Conservation (phyloP, 2,888 invertebrate species). For the Cryptus armator region DNA sequence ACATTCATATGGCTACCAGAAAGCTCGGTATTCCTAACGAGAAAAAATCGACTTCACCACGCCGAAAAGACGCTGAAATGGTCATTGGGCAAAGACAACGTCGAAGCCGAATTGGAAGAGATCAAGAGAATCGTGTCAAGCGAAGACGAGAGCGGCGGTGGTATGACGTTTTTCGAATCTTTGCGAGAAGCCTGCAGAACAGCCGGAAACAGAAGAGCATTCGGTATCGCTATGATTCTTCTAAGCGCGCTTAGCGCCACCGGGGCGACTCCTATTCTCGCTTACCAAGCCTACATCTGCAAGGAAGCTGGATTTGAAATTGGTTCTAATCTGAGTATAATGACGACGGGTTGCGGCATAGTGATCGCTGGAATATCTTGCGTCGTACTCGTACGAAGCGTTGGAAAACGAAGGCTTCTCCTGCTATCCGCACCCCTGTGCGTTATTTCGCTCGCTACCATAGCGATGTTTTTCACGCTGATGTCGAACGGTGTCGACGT, state of each 20-base stretch:
- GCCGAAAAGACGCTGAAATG: slow-evolving; percentile 81
- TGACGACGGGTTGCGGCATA: slow-evolving; percentile 79
- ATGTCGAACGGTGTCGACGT: slow-evolving; percentile 76
- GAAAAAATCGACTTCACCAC: slow-evolving; percentile 77
- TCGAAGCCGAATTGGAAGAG: slow-evolving; percentile 81
- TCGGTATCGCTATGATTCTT: slow-evolving; percentile 79
- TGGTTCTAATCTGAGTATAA: slow-evolving; percentile 79
- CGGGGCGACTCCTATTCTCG: slow-evolving; percentile 81
- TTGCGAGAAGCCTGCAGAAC: slow-evolving; percentile 69
- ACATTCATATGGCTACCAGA: slow-evolving; percentile 82
- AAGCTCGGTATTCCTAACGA: slow-evolving; percentile 81
- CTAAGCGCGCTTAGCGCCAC: slow-evolving; percentile 79
- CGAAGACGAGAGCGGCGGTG: slow-evolving; percentile 73
- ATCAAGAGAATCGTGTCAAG: slow-evolving; percentile 80
- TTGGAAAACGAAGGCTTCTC: slow-evolving; percentile 80
- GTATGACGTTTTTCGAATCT: slow-evolving; percentile 66
- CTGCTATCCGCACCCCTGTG: slow-evolving; percentile 78
- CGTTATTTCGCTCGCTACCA: slow-evolving; percentile 73
- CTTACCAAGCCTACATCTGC: slow-evolving; percentile 82
- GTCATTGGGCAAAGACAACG: slow-evolving; percentile 80
- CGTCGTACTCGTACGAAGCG: slow-evolving; percentile 78
- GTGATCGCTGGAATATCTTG: slow-evolving; percentile 80
- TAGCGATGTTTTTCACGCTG: slow-evolving; percentile 80
- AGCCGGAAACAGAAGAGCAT: slow-evolving; percentile 76
- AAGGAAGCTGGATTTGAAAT: slow-evolving; percentile 79